phyloP scores from a whole-genome alignment of 1,140 invertebrate genomes.

The Orchesella cincta region DNA sequence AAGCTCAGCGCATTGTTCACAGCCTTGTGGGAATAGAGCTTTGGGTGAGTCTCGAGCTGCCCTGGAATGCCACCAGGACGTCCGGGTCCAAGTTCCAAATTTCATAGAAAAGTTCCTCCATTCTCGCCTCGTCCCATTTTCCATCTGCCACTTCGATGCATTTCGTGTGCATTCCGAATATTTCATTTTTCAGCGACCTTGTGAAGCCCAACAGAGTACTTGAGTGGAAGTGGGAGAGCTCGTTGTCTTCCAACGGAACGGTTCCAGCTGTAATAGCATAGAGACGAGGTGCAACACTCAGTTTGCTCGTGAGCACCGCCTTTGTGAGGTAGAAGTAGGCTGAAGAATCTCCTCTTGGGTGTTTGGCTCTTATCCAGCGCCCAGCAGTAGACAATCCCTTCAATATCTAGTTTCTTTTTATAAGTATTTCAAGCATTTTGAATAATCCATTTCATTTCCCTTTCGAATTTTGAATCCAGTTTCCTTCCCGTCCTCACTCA shows the following conservation, averaged over 20 bases:
- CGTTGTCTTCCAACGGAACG: neutral
- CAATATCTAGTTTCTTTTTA: too few species aligned
- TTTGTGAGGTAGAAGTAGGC: conserved; percentile 1
- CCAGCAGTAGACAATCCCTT: conserved; percentile 3
- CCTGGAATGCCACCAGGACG: neutral
- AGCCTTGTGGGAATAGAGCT: neutral
- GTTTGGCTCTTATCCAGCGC: neutral
- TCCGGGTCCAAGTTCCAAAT: neutral
- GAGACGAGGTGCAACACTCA: neutral
- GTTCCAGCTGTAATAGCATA: neutral
- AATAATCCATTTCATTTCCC: neutral
- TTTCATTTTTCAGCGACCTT: conserved; percentile 6
- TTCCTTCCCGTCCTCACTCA: too few species aligned
- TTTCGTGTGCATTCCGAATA: neutral
- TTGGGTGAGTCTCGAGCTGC: neutral
- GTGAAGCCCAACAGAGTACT: conserved; percentile 5
- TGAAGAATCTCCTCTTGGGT: neutral
- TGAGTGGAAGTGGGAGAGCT: neutral
- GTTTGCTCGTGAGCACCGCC: neutral
- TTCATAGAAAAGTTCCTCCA: conserved; percentile 6
- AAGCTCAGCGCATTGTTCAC: neutral
- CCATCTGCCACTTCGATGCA: neutral
- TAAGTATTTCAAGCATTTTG: neutral
- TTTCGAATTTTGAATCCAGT: too few species aligned
- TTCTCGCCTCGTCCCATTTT: neutral